Conservation (phyloP, 2,113 vertebrate species). For the Sisor rabdophorus region DNA sequence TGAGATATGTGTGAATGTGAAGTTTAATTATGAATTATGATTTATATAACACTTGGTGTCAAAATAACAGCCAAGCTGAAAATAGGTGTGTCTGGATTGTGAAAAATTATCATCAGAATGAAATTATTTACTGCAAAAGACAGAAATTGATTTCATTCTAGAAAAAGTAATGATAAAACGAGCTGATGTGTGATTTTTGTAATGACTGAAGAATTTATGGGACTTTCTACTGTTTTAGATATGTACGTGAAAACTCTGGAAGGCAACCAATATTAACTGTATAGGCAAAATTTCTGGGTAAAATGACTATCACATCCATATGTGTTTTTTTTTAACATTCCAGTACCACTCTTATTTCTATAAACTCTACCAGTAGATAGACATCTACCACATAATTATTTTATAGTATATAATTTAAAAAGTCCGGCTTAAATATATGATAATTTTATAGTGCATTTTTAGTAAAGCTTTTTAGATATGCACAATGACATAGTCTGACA, state of each 20-base stretch:
- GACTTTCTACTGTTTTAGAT: slow-evolving; percentile 11
- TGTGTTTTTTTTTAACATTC: no score
- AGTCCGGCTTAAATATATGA: neutral
- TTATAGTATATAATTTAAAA: no score
- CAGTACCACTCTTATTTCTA: no score
- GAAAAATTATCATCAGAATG: neutral
- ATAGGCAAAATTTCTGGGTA: no score
- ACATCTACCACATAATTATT: no score
- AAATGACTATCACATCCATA: no score
- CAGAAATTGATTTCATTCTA: neutral
- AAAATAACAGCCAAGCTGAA: neutral
- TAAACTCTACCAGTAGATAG: no score
- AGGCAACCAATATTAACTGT: slow-evolving; percentile 2
- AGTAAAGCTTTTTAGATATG: slow-evolving; percentile 21
- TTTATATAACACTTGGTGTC: slow-evolving; percentile 1
- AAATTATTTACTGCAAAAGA: neutral
- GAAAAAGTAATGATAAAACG: neutral
- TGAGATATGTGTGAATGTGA: slow-evolving; percentile 12
- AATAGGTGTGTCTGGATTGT: neutral
- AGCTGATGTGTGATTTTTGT: slow-evolving; percentile 12
- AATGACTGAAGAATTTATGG: slow-evolving; percentile 14
- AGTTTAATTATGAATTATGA: slow-evolving; percentile 20
- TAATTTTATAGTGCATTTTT: slow-evolving; percentile 18
- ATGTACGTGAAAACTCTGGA: slow-evolving; percentile 8
- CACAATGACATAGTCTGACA: slow-evolving; percentile 28